Conservation (phyloP, 2,888 invertebrate species). For the Lycia hirtaria region DNA sequence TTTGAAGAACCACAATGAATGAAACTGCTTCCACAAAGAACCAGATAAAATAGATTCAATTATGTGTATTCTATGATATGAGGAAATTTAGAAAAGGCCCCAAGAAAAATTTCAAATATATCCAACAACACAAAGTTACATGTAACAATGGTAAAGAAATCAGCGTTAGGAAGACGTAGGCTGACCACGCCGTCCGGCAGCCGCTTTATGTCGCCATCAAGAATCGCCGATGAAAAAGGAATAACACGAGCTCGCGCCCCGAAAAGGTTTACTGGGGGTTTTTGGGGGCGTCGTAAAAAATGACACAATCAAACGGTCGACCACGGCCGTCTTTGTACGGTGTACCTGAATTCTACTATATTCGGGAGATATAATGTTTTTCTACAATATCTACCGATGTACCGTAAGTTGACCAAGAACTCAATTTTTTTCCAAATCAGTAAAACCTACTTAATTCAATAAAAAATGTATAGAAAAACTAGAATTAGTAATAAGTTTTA, state of each 20-base stretch:
- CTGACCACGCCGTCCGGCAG: constrained; percentile 15
- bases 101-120: neutral
- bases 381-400: no score
- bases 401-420: no score
- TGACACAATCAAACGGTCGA: constrained; percentile 39
- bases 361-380: no score
- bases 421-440: no score
- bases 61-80: neutral
- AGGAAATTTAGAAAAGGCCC: neutral
- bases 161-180: constrained; percentile 11
- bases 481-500: no score
- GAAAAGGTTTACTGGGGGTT: constrained; percentile 34
- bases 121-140: no score
- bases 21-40: no score
- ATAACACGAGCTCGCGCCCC: constrained; percentile 35
- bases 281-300: constrained; percentile 40
- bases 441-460: no score
- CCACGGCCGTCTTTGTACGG: constrained; percentile 34
- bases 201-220: constrained; percentile 35
- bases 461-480: no score
- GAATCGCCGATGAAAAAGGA: constrained; percentile 38
- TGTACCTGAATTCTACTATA: no score
- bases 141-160: constrained; percentile 2
- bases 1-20: no score
- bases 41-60: no score